These are phyloP conservation scores for Lordiphosa collinella DNA, from an alignment of 1,140 invertebrate genomes.

Conservation along the genomic window DNA sequence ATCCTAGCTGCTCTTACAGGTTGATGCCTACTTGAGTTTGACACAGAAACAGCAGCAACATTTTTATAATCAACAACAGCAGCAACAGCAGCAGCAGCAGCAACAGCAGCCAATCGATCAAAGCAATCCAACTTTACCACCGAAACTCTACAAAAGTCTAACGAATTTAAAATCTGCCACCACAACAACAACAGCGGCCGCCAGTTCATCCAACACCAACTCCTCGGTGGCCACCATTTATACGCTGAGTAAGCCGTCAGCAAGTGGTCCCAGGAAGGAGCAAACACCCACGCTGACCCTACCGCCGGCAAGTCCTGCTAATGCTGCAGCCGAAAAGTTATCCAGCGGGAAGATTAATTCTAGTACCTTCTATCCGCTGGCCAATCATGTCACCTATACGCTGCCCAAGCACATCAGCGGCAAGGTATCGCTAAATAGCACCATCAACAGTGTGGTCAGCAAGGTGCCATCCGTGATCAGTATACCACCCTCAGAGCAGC, in stretches of 20 bases:
- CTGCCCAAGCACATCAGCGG: slow-evolving; percentile 77
- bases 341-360: slow-evolving; percentile 70
- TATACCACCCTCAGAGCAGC: slow-evolving; percentile 52
- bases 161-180: slow-evolving; percentile 77
- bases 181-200: slow-evolving; percentile 23
- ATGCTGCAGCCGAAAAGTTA: slow-evolving; percentile 44
- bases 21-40: slow-evolving; percentile 76
- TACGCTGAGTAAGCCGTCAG: slow-evolving; percentile 57
- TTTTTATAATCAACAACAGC: slow-evolving; percentile 64
- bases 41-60: slow-evolving; percentile 74
- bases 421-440: slow-evolving; percentile 74
- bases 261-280: slow-evolving; percentile 52
- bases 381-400: slow-evolving; percentile 78
- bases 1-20: slow-evolving; percentile 35
- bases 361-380: slow-evolving; percentile 74
- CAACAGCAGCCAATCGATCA: slow-evolving; percentile 37
- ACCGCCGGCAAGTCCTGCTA: slow-evolving; percentile 46
- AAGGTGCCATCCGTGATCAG: slow-evolving; percentile 79
- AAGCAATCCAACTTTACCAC: slow-evolving; percentile 79
- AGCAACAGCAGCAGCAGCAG: slow-evolving; percentile 43
- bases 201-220: slow-evolving; percentile 29
- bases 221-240: slow-evolving; percentile 64
- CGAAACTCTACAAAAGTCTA: slow-evolving; percentile 79
- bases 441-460: slow-evolving; percentile 77
- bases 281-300: slow-evolving; percentile 59